phyloP scores from a whole-genome alignment of 1,140 invertebrate genomes.

The Samia ricini region DNA sequence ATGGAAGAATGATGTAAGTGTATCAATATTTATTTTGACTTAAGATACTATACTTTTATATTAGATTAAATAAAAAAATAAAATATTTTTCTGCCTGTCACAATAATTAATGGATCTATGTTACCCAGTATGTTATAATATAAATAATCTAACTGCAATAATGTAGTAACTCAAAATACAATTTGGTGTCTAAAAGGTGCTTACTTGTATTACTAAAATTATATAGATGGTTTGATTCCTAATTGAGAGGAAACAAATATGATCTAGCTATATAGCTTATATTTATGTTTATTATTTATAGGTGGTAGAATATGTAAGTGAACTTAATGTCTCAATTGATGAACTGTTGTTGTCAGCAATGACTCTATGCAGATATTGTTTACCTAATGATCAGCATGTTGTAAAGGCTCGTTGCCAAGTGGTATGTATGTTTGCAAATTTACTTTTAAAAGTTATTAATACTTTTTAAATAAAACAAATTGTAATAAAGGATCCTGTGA shows the following conservation, averaged over 20 bases:
- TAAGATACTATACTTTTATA: no score
- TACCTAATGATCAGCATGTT: constrained; percentile 52
- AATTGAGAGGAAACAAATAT: no score
- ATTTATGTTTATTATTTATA: constrained; percentile 27
- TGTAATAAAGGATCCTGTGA: no score
- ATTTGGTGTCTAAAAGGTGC: no score
- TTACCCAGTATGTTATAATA: neutral
- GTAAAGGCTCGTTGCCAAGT: constrained; percentile 69
- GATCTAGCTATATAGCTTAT: neutral
- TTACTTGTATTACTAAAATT: no score
- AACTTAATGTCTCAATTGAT: constrained; percentile 56
- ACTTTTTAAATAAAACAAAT: no score
- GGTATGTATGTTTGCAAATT: constrained; percentile 32
- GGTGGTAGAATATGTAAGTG: constrained; percentile 50
- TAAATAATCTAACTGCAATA: no score
- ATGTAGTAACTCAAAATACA: no score
- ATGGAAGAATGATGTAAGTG: constrained; percentile 53
- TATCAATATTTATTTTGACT: neutral
- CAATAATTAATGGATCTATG: neutral
- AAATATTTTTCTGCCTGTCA: neutral
- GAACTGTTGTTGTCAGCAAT: constrained; percentile 63
- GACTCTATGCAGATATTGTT: constrained; percentile 61
- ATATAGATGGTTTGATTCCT: no score
- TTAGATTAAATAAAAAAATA: constrained; percentile 5
- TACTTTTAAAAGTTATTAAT: constrained; percentile 8